Evolutionary conservation across 1,140 invertebrate genomes (phyloP).

Genomic region (Eurosta solidaginis): DNA sequence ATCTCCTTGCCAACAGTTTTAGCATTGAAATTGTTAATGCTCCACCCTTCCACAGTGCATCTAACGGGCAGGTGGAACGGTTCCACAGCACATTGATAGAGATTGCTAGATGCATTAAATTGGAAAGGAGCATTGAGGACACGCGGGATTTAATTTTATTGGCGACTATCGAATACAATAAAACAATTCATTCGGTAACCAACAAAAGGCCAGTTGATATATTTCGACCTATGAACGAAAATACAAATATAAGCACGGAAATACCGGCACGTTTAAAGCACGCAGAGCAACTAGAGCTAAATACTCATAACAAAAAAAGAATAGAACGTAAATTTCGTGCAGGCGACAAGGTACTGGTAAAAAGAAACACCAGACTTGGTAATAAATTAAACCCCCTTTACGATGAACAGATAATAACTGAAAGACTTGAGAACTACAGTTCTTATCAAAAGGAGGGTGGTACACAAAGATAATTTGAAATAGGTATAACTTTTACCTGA

Average conservation of each 20-base stretch:
- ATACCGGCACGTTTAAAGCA: not conserved
- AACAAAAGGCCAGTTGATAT: not conserved
- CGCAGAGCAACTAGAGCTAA: not conserved
- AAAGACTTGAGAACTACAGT: not conserved
- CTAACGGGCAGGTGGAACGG: too few species aligned
- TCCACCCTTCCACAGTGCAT: too few species aligned
- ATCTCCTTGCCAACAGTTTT: too few species aligned
- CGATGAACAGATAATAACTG: not conserved
- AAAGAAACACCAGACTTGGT: not conserved
- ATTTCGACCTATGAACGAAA: not conserved
- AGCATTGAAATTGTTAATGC: too few species aligned
- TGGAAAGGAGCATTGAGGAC: too few species aligned
- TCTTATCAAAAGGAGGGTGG: not conserved
- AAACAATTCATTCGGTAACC: constrained; percentile 1
- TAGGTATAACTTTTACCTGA: not conserved
- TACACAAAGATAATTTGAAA: not conserved
- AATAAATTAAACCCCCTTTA: not conserved
- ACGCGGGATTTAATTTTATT: too few species aligned
- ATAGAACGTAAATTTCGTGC: not conserved
- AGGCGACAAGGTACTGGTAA: not conserved
- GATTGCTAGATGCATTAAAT: too few species aligned
- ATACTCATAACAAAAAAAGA: not conserved
- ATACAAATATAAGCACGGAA: constrained; percentile 36
- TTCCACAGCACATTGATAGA: too few species aligned
- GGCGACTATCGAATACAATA: not conserved